These are phyloP conservation scores for Notoglanidium macrostoma DNA, from an alignment of 2,797 vertebrate genomes.

Conservation along the genomic window DNA sequence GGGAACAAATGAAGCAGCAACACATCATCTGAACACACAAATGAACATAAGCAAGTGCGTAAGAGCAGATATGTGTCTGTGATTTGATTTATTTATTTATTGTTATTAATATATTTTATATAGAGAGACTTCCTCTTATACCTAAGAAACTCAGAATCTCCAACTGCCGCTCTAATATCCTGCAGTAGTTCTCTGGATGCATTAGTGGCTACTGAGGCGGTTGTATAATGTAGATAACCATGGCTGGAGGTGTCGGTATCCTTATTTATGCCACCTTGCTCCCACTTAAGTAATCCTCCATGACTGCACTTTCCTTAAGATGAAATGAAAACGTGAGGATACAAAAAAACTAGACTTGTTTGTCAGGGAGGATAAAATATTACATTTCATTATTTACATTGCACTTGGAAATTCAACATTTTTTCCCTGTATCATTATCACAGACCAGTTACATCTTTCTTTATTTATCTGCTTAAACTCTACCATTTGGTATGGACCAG, in stretches of 20 bases:
- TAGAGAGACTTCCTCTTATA: background rate
- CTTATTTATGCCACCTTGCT: slow-evolving; percentile 43
- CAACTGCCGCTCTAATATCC: slow-evolving; percentile 41
- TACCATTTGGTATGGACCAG: slow-evolving; percentile 67
- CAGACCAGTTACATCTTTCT: background rate
- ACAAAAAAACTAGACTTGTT: background rate
- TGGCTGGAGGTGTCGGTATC: slow-evolving; percentile 20
- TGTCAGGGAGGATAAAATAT: background rate
- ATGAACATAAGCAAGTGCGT: background rate
- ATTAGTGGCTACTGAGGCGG: slow-evolving; percentile 33
- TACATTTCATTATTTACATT: background rate
- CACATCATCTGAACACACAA: no score
- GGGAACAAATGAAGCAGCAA: background rate
- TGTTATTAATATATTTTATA: background rate
- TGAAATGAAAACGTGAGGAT: background rate
- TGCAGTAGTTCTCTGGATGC: slow-evolving; percentile 49
- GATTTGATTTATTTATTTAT: background rate
- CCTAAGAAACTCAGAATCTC: slow-evolving; percentile 49
- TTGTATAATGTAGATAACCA: slow-evolving; percentile 16
- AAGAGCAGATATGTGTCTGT: background rate
- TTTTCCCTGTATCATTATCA: background rate
- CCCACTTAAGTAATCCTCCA: slow-evolving; percentile 43
- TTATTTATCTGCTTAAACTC: background rate
- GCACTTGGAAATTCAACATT: background rate
- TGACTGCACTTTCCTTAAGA: slow-evolving; percentile 74